A percentile compares a stretch with the other conserved stretches of the same genome.
Conservation (phyloP, 2,888 invertebrate species). For the Chorisops tibialis region DNA sequence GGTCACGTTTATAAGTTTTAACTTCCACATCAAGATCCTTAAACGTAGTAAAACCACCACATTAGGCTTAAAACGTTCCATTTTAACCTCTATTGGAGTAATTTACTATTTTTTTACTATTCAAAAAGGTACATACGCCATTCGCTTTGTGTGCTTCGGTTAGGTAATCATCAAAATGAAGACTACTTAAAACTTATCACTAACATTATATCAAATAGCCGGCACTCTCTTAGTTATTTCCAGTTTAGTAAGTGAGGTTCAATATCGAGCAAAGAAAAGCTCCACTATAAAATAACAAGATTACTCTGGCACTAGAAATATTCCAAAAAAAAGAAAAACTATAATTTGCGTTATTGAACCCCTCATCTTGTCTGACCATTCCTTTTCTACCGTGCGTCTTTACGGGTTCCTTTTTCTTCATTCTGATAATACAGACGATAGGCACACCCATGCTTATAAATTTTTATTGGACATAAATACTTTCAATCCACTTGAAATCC, state of each 20-base stretch:
- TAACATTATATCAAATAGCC: background rate
- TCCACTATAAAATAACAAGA: too few relatives aligned
- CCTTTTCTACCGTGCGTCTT: too few relatives aligned
- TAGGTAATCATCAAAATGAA: background rate
- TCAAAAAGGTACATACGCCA: constrained; percentile 8
- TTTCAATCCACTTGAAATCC: background rate
- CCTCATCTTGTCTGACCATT: background rate
- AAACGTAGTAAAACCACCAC: background rate
- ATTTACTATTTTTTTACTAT: constrained; percentile 5
- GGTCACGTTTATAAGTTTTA: background rate
- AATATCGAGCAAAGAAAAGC: background rate
- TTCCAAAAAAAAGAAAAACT: constrained; percentile 5
- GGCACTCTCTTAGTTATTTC: background rate
- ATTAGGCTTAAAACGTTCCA: background rate
- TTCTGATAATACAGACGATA: too few relatives aligned
- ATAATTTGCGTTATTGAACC: constrained; percentile 23
- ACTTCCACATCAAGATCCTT: background rate
- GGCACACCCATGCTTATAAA: constrained; percentile 17
- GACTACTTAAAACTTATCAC: constrained; percentile 4
- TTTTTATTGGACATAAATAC: constrained; percentile 22
- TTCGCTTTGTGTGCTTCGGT: constrained; percentile 1
- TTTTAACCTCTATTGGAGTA: background rate
- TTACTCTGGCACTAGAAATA: background rate
- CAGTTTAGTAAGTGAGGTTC: background rate
- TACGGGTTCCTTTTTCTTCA: background rate